A percentile compares a stretch with the other conserved stretches of the same genome.
Conservation (phyloP, 2,113 vertebrate species). For the Austrofundulus limnaeus region DNA sequence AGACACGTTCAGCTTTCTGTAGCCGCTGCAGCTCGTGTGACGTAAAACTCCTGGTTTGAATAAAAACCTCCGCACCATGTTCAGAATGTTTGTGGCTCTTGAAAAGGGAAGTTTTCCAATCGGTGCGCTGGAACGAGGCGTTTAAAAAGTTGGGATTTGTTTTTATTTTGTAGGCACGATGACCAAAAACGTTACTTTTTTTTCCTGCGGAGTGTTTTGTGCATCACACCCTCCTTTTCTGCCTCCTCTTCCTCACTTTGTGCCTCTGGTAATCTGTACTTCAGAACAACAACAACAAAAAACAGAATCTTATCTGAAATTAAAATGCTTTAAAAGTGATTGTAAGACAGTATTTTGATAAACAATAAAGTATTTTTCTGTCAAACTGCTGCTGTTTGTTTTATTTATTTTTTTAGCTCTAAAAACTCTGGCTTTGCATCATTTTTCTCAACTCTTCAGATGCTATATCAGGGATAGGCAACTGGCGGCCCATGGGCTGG, state of each 20-base stretch:
- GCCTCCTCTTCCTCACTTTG: conserved; percentile 48
- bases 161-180: too few relatives aligned
- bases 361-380: conserved; percentile 84
- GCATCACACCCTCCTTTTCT: conserved; percentile 24
- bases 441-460: too few relatives aligned
- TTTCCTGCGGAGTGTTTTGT: conserved; percentile 53
- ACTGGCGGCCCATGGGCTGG: too few relatives aligned
- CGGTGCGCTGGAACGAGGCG: conserved; percentile 28
- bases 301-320: conserved; percentile 58
- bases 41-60: conserved; percentile 1
- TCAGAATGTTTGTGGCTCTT: background rate
- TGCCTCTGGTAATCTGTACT: conserved; percentile 68
- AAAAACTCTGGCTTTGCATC: too few relatives aligned
- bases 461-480: too few relatives aligned
- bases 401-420: too few relatives aligned
- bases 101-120: conserved; percentile 59
- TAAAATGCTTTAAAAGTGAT: conserved; percentile 69
- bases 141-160: conserved; percentile 22
- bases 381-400: conserved; percentile 21
- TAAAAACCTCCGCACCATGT: conserved; percentile 4
- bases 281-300: conserved; percentile 63
- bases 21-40: conserved; percentile 23
- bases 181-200: conserved; percentile 49
- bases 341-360: conserved; percentile 84
- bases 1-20: conserved; percentile 28